These are phyloP conservation scores for Rhinogobio ventralis DNA, from an alignment of 2,797 vertebrate genomes.

Conservation along the genomic window DNA sequence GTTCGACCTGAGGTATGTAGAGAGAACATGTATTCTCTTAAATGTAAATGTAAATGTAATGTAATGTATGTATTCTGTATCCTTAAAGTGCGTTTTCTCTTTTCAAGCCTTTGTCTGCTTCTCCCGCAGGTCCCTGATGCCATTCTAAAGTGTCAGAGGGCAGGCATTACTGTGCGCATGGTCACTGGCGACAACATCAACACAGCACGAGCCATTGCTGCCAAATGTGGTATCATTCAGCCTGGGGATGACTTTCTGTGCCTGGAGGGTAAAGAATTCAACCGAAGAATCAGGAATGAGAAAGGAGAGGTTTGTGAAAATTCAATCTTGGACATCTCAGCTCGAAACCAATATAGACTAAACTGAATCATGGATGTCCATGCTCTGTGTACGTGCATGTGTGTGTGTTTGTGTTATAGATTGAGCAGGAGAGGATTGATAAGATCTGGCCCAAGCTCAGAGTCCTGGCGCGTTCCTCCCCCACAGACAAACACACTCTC, in stretches of 20 bases:
- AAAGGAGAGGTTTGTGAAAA: slow-evolving; percentile 85
- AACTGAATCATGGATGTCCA: slow-evolving; percentile 21
- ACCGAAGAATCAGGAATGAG: slow-evolving; percentile 90
- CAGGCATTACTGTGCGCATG: slow-evolving; percentile 93
- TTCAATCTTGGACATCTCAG: not conserved
- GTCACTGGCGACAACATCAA: slow-evolving; percentile 94
- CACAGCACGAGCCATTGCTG: slow-evolving; percentile 90
- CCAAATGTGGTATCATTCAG: slow-evolving; percentile 91
- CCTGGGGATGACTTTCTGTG: slow-evolving; percentile 91
- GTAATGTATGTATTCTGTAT: too few relatives aligned
- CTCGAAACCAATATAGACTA: not conserved
- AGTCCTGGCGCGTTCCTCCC: slow-evolving; percentile 90
- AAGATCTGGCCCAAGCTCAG: slow-evolving; percentile 94
- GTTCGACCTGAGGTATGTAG: slow-evolving; percentile 87
- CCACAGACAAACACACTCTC: slow-evolving; percentile 91
- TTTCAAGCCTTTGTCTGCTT: not conserved
- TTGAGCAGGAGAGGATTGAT: slow-evolving; percentile 93
- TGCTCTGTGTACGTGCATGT: slow-evolving; percentile 4
- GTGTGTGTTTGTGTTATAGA: slow-evolving; percentile 70
- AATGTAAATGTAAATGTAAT: too few relatives aligned
- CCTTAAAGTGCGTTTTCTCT: not conserved
- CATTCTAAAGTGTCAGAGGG: slow-evolving; percentile 89
- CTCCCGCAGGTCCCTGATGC: slow-evolving; percentile 85
- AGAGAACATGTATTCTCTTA: not conserved
- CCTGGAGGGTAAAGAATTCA: slow-evolving; percentile 92